Evolutionary conservation across 2,113 vertebrate genomes (phyloP), one percentile per base, ranked within the genome.

Genomic region (Turdus rufiventris): DNA sequence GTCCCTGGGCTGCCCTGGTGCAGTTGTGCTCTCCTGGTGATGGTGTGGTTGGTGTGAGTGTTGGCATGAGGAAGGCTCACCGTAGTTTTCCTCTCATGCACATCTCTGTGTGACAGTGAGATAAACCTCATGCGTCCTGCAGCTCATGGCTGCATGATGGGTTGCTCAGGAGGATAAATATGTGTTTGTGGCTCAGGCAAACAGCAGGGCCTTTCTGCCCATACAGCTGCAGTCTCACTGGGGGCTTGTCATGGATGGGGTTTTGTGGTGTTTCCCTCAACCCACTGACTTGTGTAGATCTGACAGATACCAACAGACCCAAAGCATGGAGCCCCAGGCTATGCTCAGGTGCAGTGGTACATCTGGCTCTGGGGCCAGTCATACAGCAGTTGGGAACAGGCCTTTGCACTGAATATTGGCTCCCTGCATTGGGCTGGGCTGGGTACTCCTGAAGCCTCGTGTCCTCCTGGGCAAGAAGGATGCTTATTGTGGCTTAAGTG

Each of bases 301-400:
- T 67, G 65, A n/a, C 43, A 29, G 63, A 20, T 28, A 28, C 54
- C 6, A 12, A 10, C 2, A 2, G 70, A 26, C 18, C 8, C 1
- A 1, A n/a, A 62, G 51, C 0, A 0, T 7, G n/a, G 57, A 85
- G 70, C 61, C n/a, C 43, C 10, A 15, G 43, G 45, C 81, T 45
- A 36, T 10, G 66, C 74, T 50, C 0, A 0, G 34, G 29, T 61
- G 31, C 5, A 0, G n/a, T 7, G 40, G 18, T 24, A 8, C 6
- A 0, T 48, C 33, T 62, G 78, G 12, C 20, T 34, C 43, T 47
- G 34, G 38, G 28, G 51, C 34, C 0, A 0, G 7, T 53, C 33
- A 9, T 12, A 1, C 14, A 2, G 34, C 61, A 67, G 1, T 10
- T 34, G 18, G 57, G 60, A 72, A 13, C 15, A 57, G n/a, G 8